Evolutionary conservation across 2,888 invertebrate genomes (phyloP).

Genomic region (Eubasilissa splendida): DNA sequence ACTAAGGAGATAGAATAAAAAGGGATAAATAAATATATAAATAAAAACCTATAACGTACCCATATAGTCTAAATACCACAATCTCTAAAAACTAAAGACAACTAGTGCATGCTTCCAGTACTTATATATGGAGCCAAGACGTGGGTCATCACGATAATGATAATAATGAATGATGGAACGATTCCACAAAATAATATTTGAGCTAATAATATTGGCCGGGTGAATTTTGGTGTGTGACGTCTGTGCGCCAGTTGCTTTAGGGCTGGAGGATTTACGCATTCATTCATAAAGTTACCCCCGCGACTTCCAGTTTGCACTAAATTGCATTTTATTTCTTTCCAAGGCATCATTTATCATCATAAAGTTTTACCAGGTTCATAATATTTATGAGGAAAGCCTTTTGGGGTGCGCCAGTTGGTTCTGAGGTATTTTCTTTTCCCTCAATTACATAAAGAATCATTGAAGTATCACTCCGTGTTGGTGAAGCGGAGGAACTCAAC

Average conservation of each 20-base stretch:
- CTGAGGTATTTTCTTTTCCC: constrained; percentile 42
- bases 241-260: not conserved
- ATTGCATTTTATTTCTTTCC: constrained; percentile 49
- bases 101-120: too few relatives aligned
- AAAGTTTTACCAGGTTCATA: constrained; percentile 46
- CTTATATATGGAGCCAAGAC: too few relatives aligned
- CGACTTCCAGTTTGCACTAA: constrained; percentile 35
- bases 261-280: constrained; percentile 21
- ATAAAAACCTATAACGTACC: too few relatives aligned
- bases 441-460: constrained; percentile 41
- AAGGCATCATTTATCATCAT: constrained; percentile 50
- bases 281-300: constrained; percentile 17
- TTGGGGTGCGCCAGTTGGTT: constrained; percentile 45
- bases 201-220: too few relatives aligned
- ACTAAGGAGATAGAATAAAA: too few relatives aligned
- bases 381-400: constrained; percentile 48
- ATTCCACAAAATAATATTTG: too few relatives aligned
- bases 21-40: too few relatives aligned
- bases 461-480: constrained; percentile 31
- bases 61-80: too few relatives aligned
- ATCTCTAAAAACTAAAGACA: too few relatives aligned
- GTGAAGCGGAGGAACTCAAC: constrained; percentile 24
- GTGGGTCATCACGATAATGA: too few relatives aligned
- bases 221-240: too few relatives aligned
- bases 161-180: too few relatives aligned